A percentile compares a stretch with the other conserved stretches of the same genome.
phyloP scores from a whole-genome alignment of 2,888 invertebrate species.

The Subacronicta megacephala region DNA sequence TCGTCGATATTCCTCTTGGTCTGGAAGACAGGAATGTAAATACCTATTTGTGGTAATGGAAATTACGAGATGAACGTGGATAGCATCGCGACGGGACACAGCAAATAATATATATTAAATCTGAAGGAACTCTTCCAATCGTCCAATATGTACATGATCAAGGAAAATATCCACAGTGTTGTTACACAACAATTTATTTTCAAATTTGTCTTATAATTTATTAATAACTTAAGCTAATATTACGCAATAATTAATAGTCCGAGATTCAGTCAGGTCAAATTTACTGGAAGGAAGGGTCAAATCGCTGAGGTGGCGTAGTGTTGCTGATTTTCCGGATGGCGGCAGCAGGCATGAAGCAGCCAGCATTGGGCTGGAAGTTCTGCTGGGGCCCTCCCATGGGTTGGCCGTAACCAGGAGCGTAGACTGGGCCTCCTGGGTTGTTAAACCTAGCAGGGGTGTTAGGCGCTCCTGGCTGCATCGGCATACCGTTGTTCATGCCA shows the following conservation, averaged over 20 bases:
- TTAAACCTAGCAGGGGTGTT: constrained; percentile 44
- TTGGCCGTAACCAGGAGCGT: constrained; percentile 66
- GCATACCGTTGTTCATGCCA: constrained; percentile 55
- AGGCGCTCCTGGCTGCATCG: constrained; percentile 54
- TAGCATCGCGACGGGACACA: too few relatives aligned
- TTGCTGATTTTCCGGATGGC: constrained; percentile 70
- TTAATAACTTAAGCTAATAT: constrained; percentile 45
- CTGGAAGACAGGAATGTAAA: too few relatives aligned
- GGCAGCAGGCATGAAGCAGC: constrained; percentile 74
- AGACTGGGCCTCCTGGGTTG: constrained; percentile 52
- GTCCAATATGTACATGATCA: neutral
- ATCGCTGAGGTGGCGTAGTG: constrained; percentile 64
- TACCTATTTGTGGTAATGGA: too few relatives aligned
- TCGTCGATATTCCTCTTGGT: too few relatives aligned
- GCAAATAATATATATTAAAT: too few relatives aligned
- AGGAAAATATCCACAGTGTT: constrained; percentile 11
- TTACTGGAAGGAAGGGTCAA: constrained; percentile 62
- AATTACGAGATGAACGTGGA: too few relatives aligned
- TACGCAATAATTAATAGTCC: constrained; percentile 30
- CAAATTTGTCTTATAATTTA: constrained; percentile 29
- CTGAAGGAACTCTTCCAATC: too few relatives aligned
- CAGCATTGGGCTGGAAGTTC: constrained; percentile 59
- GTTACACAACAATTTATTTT: constrained; percentile 39
- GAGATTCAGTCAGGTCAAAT: constrained; percentile 52
- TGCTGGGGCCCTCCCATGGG: constrained; percentile 52